These are phyloP conservation scores for Drosophila diplacantha DNA, from an alignment of 2,888 invertebrate genomes.

Conservation along the genomic window DNA sequence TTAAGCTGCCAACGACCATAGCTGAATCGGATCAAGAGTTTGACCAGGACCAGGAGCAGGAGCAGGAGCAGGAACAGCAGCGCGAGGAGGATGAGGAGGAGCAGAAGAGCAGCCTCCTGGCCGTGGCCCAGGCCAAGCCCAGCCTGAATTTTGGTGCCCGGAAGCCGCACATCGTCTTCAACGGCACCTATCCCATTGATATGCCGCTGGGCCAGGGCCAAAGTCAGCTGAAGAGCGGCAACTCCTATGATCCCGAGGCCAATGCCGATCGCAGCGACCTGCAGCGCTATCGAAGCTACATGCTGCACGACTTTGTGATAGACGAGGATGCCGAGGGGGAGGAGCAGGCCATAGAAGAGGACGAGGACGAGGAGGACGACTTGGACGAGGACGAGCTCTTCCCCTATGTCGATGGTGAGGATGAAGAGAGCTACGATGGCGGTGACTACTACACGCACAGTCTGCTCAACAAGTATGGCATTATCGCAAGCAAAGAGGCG, in stretches of 20 bases:
- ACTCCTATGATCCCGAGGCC: conserved; percentile 70
- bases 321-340: conserved; percentile 67
- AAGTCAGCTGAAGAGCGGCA: conserved; percentile 39
- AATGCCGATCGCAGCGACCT: conserved; percentile 61
- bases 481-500: conserved; percentile 37
- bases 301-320: conserved; percentile 61
- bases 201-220: conserved; percentile 78
- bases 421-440: conserved; percentile 51
- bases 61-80: conserved; percentile 30
- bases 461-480: conserved; percentile 56
- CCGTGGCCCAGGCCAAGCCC: conserved; percentile 24
- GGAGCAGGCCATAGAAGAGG: conserved; percentile 54
- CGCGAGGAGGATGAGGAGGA: conserved; percentile 40
- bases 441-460: conserved; percentile 53
- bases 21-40: conserved; percentile 43
- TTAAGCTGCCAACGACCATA: conserved; percentile 62
- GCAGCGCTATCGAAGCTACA: conserved; percentile 55
- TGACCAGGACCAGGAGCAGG: conserved; percentile 22
- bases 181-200: conserved; percentile 92
- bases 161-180: conserved; percentile 82
- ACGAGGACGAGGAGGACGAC: conserved; percentile 53
- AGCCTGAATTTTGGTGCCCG: background rate
- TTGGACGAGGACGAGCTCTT: conserved; percentile 21
- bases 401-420: conserved; percentile 48
- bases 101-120: conserved; percentile 12